Percentiles rank a stretch among this genome's conserved stretches.
These are phyloP conservation scores for Phrynocephalus versicolor DNA, from an alignment of 2,113 vertebrate genomes.

Conservation along the genomic window DNA sequence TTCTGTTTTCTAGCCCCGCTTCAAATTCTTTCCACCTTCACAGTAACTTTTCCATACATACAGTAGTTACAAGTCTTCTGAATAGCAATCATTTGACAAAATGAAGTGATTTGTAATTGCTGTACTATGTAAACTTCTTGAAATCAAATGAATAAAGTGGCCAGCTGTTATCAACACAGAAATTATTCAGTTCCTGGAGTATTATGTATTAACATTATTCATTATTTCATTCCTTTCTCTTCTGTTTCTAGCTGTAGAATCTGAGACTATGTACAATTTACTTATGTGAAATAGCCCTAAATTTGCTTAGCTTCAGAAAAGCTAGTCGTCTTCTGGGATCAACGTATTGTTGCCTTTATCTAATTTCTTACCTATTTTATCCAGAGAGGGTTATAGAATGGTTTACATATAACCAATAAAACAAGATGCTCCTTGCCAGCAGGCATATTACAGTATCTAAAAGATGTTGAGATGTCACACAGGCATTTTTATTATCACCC, in stretches of 20 bases:
- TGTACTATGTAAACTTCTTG: slow-evolving; percentile 17
- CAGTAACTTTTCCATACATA: slow-evolving; percentile 26
- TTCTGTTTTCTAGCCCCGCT: slow-evolving; percentile 20
- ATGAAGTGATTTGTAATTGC: slow-evolving; percentile 30
- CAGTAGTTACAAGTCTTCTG: slow-evolving; percentile 27
- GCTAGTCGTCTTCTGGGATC: too few relatives aligned
- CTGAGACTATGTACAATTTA: background rate
- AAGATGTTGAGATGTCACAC: too few relatives aligned
- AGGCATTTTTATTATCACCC: too few relatives aligned
- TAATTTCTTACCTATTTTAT: too few relatives aligned
- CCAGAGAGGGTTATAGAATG: too few relatives aligned
- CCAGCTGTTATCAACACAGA: slow-evolving; percentile 21
- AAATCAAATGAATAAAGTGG: slow-evolving; percentile 33
- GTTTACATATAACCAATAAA: too few relatives aligned
- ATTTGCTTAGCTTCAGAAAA: background rate
- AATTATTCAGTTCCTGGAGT: slow-evolving; percentile 24
- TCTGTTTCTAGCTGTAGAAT: background rate
- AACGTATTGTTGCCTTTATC: too few relatives aligned
- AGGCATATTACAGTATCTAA: too few relatives aligned
- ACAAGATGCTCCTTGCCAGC: too few relatives aligned
- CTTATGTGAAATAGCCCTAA: background rate
- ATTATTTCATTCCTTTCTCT: slow-evolving; percentile 37
- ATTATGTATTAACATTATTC: slow-evolving; percentile 32
- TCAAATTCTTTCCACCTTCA: slow-evolving; percentile 23
- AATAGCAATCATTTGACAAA: slow-evolving; percentile 47